phyloP scores from a whole-genome alignment of 2,113 vertebrate genomes.

The Scophthalmus maximus region DNA sequence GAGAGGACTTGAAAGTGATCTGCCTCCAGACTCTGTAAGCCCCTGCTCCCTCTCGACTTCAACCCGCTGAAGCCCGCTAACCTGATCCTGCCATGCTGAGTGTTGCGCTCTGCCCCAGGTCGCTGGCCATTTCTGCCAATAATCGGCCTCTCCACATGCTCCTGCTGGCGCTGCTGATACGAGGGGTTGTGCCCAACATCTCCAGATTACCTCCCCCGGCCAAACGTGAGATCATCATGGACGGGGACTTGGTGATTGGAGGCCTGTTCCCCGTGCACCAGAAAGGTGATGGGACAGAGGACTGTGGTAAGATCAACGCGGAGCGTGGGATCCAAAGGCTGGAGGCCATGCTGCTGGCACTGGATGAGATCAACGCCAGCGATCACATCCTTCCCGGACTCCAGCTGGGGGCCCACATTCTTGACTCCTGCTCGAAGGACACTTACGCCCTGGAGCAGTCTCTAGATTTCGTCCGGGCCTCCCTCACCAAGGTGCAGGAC shows the following conservation, averaged over 20 bases:
- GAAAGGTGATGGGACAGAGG: conserved; percentile 90
- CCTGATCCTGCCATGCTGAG: conserved; percentile 64
- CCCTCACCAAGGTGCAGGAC: conserved; percentile 93
- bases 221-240: conserved; percentile 92
- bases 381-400: conserved; percentile 90
- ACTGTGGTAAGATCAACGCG: conserved; percentile 95
- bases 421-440: conserved; percentile 98
- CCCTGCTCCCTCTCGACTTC: conserved; percentile 35
- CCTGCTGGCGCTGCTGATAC: conserved; percentile 70
- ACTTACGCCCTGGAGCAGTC: conserved; percentile 97
- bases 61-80: conserved; percentile 19
- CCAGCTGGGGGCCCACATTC: conserved; percentile 92
- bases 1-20: conserved; percentile 53
- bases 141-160: conserved; percentile 69
- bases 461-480: conserved; percentile 95
- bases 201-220: conserved; percentile 76
- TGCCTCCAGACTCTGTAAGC: conserved; percentile 54
- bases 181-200: conserved; percentile 72
- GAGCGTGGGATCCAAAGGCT: conserved; percentile 96
- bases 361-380: conserved; percentile 95
- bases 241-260: conserved; percentile 95
- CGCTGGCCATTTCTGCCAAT: conserved; percentile 42
- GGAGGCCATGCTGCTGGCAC: conserved; percentile 96
- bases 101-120: conserved; percentile 38
- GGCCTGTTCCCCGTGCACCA: conserved; percentile 96